These are phyloP conservation scores for Erannis defoliaria DNA, from an alignment of 2,888 invertebrate species.

Conservation along the genomic window DNA sequence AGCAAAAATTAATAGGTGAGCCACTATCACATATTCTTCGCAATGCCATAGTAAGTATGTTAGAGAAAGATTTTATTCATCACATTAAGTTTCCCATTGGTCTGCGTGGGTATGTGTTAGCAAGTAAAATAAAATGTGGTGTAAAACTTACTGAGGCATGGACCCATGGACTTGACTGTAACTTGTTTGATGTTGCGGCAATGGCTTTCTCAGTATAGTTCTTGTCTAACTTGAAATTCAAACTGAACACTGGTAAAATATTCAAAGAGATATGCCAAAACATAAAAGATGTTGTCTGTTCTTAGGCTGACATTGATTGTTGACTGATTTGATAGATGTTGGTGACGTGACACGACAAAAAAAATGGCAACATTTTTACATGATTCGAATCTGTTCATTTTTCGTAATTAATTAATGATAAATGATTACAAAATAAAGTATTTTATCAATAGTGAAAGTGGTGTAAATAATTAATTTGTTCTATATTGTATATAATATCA, in stretches of 20 bases:
- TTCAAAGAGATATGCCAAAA: background rate
- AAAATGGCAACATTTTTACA: conserved; percentile 39
- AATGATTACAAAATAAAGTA: conserved; percentile 9
- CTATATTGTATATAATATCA: conserved; percentile 19
- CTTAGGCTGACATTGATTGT: background rate
- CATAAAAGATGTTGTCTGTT: background rate
- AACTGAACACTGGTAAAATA: background rate
- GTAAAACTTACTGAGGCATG: too few relatives aligned
- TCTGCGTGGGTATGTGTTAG: too few relatives aligned
- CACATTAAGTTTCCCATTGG: too few relatives aligned
- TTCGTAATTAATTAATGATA: conserved; percentile 14
- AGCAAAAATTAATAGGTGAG: too few relatives aligned
- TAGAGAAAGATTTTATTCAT: too few relatives aligned
- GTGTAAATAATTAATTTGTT: conserved; percentile 21
- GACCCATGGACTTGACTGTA: too few relatives aligned
- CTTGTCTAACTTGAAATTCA: too few relatives aligned
- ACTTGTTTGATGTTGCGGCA: too few relatives aligned
- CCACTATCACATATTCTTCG: too few relatives aligned
- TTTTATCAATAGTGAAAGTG: conserved; percentile 15
- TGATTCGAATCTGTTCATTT: conserved; percentile 30
- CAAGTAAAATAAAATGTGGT: too few relatives aligned
- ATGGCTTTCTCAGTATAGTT: too few relatives aligned
- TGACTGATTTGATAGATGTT: conserved; percentile 28
- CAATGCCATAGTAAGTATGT: too few relatives aligned
- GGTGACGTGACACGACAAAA: conserved; percentile 41